Percentiles rank a stretch among this genome's conserved stretches.
Evolutionary conservation across 2,797 vertebrate species (phyloP).

Genomic region (Rhyacichthys aspro): DNA sequence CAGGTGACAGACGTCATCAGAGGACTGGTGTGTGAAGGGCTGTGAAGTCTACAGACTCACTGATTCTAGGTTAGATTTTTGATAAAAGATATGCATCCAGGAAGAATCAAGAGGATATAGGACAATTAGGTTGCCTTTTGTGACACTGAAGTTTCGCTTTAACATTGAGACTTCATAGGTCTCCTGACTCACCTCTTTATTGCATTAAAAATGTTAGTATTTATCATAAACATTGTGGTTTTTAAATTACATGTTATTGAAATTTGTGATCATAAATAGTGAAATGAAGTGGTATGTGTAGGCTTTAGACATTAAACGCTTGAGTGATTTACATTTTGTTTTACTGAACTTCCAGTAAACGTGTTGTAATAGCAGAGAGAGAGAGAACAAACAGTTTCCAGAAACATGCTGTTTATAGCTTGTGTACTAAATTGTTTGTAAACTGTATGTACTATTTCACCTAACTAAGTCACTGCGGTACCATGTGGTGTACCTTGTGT

Average conservation of each 20-base stretch:
- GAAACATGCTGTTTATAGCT: slow-evolving; percentile 38
- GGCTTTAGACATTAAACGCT: not conserved
- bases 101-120: not conserved
- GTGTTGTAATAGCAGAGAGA: slow-evolving; percentile 15
- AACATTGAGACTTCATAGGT: no score
- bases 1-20: not conserved
- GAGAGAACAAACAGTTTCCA: slow-evolving; percentile 40
- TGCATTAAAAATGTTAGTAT: no score
- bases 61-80: not conserved
- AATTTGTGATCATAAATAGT: no score
- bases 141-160: no score
- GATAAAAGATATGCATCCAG: not conserved
- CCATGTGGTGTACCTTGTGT: slow-evolving; percentile 1
- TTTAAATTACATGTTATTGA: no score
- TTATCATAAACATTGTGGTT: no score
- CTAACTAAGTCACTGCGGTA: not conserved
- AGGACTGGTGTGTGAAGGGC: not conserved
- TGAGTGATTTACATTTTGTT: slow-evolving; percentile 2
- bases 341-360: slow-evolving; percentile 34
- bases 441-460: slow-evolving; percentile 21
- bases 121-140: no score
- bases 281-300: not conserved
- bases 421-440: slow-evolving; percentile 24
- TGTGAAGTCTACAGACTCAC: not conserved
- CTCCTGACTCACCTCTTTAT: no score